Conservation (phyloP, 2,888 invertebrate species). For the Chaitophorus viminalis region DNA sequence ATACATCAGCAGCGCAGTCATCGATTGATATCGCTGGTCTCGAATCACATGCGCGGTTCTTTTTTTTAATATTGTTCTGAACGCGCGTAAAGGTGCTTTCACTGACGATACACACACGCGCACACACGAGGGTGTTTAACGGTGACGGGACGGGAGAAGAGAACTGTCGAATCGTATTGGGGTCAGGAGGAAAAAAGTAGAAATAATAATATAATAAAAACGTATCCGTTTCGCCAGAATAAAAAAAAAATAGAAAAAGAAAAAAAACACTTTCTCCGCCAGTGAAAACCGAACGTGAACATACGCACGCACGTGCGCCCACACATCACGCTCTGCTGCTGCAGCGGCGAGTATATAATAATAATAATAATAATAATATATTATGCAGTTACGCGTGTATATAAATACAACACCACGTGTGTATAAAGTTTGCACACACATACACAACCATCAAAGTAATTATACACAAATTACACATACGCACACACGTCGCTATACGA, state of each 20-base stretch:
- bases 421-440: not conserved
- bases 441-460: not conserved
- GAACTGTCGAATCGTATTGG: conserved; percentile 2
- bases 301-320: not conserved
- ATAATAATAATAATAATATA: not conserved
- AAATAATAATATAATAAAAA: conserved; percentile 13
- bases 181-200: conserved; percentile 50
- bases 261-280: conserved; percentile 56
- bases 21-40: conserved; percentile 11
- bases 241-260: conserved; percentile 6
- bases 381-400: not conserved
- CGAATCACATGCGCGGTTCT: not conserved
- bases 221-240: conserved; percentile 23
- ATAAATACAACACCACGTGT: not conserved
- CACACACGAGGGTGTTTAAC: conserved; percentile 13
- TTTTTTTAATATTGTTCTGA: conserved; percentile 1
- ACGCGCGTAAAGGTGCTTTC: conserved; percentile 14
- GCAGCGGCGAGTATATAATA: not conserved
- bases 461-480: not conserved
- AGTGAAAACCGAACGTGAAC: conserved; percentile 59
- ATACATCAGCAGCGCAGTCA: not conserved
- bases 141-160: not conserved
- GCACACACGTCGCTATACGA: too few relatives aligned
- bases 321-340: not conserved
- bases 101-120: not conserved